Percentiles rank a stretch among this genome's conserved stretches.
Evolutionary conservation across 2,888 invertebrate genomes (phyloP).

Genomic region (Ochropleura leucogaster): DNA sequence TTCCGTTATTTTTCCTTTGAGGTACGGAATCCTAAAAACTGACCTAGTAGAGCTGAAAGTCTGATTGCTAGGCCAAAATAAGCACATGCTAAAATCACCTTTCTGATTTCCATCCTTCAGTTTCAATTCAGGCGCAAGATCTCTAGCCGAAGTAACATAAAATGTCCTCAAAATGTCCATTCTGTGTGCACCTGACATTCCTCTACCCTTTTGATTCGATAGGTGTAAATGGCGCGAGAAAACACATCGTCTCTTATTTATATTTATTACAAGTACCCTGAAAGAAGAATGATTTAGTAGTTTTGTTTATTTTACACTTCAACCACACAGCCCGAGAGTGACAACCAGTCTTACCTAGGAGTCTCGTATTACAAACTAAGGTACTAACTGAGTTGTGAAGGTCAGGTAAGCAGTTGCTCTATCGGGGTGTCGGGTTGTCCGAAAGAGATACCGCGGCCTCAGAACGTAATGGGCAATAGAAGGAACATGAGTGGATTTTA

Average conservation of each 20-base stretch:
- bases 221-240: slow-evolving; percentile 93
- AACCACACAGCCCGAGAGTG: no score
- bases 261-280: slow-evolving; percentile 93
- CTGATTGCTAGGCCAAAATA: background rate
- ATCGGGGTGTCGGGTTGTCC: no score
- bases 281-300: slow-evolving; percentile 51
- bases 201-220: slow-evolving; percentile 88
- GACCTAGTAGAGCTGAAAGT: background rate
- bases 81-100: slow-evolving; percentile 63
- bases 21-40: background rate
- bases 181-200: slow-evolving; percentile 92
- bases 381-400: no score
- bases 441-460: no score
- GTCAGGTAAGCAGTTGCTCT: no score
- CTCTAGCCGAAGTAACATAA: slow-evolving; percentile 93
- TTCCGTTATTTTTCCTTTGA: no score
- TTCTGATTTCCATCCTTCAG: slow-evolving; percentile 67
- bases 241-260: slow-evolving; percentile 92
- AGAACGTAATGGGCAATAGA: no score
- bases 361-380: no score
- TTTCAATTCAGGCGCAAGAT: slow-evolving; percentile 80
- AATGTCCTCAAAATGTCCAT: slow-evolving; percentile 94
- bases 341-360: no score
- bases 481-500: no score
- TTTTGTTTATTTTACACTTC: background rate